A percentile compares a stretch with the other conserved stretches of the same genome.
Evolutionary conservation across 2,888 invertebrate species (phyloP).

Genomic region (Rosalia funebris): DNA sequence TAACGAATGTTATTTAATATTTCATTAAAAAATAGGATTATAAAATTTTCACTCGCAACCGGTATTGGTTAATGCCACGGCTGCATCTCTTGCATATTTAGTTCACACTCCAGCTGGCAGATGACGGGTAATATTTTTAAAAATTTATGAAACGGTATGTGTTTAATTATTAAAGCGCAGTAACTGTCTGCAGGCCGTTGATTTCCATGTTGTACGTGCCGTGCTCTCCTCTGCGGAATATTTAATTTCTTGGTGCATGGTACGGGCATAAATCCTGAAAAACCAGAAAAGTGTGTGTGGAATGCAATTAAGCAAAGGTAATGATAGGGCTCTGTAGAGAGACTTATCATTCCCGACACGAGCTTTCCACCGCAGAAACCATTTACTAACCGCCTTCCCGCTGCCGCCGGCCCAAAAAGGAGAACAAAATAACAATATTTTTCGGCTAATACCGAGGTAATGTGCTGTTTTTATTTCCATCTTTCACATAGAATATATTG

Average conservation of each 20-base stretch:
- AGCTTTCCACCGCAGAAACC: conserved; percentile 34
- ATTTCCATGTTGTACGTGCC: conserved; percentile 14
- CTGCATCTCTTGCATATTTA: no score
- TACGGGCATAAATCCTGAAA: conserved; percentile 44
- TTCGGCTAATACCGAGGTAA: no score
- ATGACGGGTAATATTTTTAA: background rate
- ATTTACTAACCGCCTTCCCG: conserved; percentile 31
- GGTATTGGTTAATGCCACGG: no score
- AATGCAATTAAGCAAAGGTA: conserved; percentile 45
- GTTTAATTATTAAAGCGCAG: background rate
- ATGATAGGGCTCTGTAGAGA: conserved; percentile 41
- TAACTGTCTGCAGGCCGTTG: conserved; percentile 7
- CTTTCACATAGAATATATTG: no score
- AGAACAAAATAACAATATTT: no score
- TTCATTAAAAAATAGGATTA: no score
- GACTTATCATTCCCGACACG: conserved; percentile 44
- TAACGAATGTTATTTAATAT: no score
- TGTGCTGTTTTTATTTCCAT: no score
- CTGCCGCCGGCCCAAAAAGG: no score
- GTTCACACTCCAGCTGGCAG: background rate
- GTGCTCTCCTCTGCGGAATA: conserved; percentile 27
- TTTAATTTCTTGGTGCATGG: conserved; percentile 46
- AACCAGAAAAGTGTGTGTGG: conserved; percentile 42
- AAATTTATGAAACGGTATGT: background rate
- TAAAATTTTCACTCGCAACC: no score